phyloP scores from a whole-genome alignment of 2,113 vertebrate species.

The Salminus brasiliensis region DNA sequence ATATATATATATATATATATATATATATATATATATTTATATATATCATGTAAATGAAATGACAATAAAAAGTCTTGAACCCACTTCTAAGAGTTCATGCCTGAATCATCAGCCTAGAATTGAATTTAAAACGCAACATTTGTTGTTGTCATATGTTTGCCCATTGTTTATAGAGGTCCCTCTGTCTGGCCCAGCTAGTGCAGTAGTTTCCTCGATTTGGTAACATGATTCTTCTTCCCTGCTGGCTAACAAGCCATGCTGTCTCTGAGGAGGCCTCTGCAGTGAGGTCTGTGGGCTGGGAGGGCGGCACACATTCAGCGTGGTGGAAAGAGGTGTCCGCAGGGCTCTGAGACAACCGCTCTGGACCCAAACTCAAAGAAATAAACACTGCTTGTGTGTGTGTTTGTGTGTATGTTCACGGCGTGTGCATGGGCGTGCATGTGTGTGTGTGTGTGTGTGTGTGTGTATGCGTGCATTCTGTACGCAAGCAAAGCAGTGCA shows the following conservation, averaged over 20 bases:
- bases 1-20: no score
- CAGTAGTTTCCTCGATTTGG: not conserved
- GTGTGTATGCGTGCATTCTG: not conserved
- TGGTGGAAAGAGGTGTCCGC: slow-evolving; percentile 16
- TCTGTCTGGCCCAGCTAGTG: not conserved
- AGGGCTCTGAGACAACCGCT: not conserved
- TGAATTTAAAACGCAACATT: not conserved
- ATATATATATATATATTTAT: not conserved
- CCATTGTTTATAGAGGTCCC: not conserved
- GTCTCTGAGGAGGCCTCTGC: slow-evolving; percentile 13
- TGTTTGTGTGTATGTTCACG: slow-evolving; percentile 46
- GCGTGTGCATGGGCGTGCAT: slow-evolving; percentile 2
- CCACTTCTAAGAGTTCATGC: not conserved
- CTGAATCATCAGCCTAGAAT: not conserved
- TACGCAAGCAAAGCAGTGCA: slow-evolving; percentile 29
- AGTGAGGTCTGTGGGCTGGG: slow-evolving; percentile 36
- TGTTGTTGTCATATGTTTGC: not conserved
- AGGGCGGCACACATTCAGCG: slow-evolving; percentile 6
- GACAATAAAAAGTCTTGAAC: not conserved
- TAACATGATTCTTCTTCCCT: slow-evolving; percentile 19
- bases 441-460: slow-evolving; percentile 8
- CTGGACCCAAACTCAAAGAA: slow-evolving; percentile 7
- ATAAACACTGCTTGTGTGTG: slow-evolving; percentile 43
- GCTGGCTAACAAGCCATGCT: slow-evolving; percentile 4
- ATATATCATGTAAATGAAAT: not conserved